Evolutionary conservation across 2,888 invertebrate genomes (phyloP), one percentile per base, ranked within the genome.

Genomic region (Schizaphis graminum): DNA sequence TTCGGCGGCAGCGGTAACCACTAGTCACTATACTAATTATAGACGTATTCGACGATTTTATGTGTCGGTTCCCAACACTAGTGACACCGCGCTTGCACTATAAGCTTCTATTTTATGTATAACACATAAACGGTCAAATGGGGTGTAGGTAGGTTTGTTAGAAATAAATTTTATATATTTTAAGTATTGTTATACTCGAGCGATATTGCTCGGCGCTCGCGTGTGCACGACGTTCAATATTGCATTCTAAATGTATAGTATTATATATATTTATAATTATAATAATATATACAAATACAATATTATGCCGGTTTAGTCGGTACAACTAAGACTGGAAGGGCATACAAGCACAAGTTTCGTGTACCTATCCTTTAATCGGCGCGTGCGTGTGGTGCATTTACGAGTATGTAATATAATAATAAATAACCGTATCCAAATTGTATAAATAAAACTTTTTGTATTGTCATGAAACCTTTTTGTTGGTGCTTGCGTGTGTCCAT

Each of bases 281-380:
- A n/a, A n/a, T 11, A n/a, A 67, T n/a, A 61, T 67, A 67, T 35
- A 16, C 67, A 44, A 44, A 67, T 35, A 67, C 7, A 67, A 67
- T n/a, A 67, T 35, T 35, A 67, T 35, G 16, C 1, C 61, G 8
- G 10, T 26, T 61, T 28, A 61, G 57, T 21, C n/a, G 67, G 13
- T 67, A 16, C 16, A 5, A 16, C 16, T 35, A 67, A 35, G 67
- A 67, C n/a, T 7, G 16, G 16, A 5, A 67, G 16, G n/a, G 35
- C 5, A 35, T 35, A 35, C n/a, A 35, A 67, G 35, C n/a, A 35
- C n/a, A 35, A 16, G 67, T 35, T 67, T n/a, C 16, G n/a, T 16
- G 16, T n/a, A 16, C 2, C 1, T 41, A 1, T n/a, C n/a, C 5
- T n/a, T n/a, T 67, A n/a, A n/a, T 13, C n/a, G n/a, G n/a, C 1